A percentile compares a stretch with the other conserved stretches of the same genome.
phyloP scores from a whole-genome alignment of 2,113 vertebrate species.

The Gallinago paraguaiae region DNA sequence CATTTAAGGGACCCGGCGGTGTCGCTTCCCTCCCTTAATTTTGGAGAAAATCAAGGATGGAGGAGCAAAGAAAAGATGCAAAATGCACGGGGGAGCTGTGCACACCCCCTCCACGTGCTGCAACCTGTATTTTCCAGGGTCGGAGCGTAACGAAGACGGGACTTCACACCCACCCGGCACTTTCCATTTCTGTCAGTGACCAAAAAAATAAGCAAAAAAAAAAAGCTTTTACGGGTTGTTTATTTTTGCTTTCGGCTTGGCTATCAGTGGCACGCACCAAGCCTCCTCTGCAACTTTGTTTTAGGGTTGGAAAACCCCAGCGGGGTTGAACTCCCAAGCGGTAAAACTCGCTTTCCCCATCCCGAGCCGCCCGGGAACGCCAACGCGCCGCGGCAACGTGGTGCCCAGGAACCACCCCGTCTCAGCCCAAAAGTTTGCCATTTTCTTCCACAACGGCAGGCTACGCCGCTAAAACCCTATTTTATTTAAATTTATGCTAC shows the following conservation, averaged over 20 bases:
- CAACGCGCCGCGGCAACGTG: background rate
- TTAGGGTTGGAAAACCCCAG: background rate
- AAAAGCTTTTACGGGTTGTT: accelerated
- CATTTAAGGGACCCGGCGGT: background rate
- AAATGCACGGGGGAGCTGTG: accelerated
- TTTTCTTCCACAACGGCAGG: background rate
- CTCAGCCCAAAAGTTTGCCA: background rate
- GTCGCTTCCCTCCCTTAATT: background rate
- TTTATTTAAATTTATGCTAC: slow-evolving; percentile 20
- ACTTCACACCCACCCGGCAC: background rate
- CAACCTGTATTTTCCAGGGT: background rate
- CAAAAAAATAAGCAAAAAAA: background rate
- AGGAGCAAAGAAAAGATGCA: background rate
- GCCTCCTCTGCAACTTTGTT: background rate
- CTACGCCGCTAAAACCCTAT: background rate
- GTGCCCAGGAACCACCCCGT: background rate
- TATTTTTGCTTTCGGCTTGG: slow-evolving; percentile 15
- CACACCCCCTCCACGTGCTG: background rate
- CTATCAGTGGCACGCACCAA: background rate
- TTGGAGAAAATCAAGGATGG: background rate
- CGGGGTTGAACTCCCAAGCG: background rate
- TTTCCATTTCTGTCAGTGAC: slow-evolving; percentile 11
- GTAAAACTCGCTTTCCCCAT: background rate
- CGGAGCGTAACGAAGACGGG: accelerated
- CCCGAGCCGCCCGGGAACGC: background rate